Evolutionary conservation across 2,113 vertebrate species (phyloP), one percentile per base, ranked within the genome.

Genomic region (Gobiocypris rarus): DNA sequence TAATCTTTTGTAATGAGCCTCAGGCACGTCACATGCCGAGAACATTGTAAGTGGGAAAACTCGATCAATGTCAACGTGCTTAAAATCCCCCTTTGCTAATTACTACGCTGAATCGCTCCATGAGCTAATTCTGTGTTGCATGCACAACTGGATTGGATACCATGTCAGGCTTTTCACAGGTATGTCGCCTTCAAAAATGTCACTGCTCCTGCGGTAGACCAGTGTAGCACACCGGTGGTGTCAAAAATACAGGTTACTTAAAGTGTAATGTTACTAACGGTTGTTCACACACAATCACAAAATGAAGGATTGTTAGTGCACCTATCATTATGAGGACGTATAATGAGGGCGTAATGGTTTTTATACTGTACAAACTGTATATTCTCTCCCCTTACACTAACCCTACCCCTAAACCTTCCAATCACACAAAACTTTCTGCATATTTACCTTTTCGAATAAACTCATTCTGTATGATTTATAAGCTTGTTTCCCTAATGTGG

Each of bases 41-140:
- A 78, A 78, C 56, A 78, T 78, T 61, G 41, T 45, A 61, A 61
- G n/a, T 45, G n/a, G 38, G 38, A 78, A 78, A 78, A 45, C 41
- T 78, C n/a, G n/a, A 78, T 78, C 76, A 78, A 28, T 61, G 34
- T 78, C 56, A 78, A 3, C 34, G 17, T 45, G 76, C 34, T 59
- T 77, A 7, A 77, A 77, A 41, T 58, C 54, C 52, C 22, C 1
- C 34, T 56, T 38, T n/a, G 56, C 56, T 78, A 78, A 78, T 61
- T 78, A 78, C 76, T 61, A 28, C n/a, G 26, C 15, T 78, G 75
- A 59, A 26, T 58, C 22, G 9, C 56, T 78, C 22, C 75, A 61
- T 24, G 3, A 26, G 34, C 76, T 61, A 61, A 45, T 43, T 78
- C 76, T 78, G 76, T 45, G n/a, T 61, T 28, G 9, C n/a, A 73